Percentiles rank a stretch among this genome's conserved stretches.
Conservation (phyloP, 1,140 invertebrate species). For the Zaprionus davidi region DNA sequence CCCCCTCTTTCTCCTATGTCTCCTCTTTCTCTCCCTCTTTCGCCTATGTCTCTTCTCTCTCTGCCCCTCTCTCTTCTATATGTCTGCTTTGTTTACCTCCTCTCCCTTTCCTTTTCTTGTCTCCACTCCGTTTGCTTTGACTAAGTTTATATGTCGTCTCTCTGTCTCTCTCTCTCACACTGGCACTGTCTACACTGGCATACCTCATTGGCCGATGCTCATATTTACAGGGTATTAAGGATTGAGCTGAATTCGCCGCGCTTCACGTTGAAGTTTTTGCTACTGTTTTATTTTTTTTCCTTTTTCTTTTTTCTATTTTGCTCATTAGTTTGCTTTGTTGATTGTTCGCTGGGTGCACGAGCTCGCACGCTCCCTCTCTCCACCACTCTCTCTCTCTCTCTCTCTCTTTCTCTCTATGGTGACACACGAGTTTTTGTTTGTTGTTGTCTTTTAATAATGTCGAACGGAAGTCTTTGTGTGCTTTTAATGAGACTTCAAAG, state of each 20-base stretch:
- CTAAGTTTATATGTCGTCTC: not conserved
- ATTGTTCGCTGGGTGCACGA: conserved; percentile 7
- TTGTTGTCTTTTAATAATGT: conserved; percentile 27
- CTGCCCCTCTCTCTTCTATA: too few relatives aligned
- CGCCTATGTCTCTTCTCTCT: too few relatives aligned
- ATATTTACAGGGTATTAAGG: conserved; percentile 10
- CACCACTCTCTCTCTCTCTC: not conserved
- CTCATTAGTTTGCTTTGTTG: conserved; percentile 42
- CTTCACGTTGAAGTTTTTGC: not conserved
- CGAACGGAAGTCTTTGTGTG: conserved; percentile 50
- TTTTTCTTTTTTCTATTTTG: conserved; percentile 11
- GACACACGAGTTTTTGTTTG: conserved; percentile 24
- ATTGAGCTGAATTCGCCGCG: conserved; percentile 14
- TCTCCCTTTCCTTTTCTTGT: too few relatives aligned
- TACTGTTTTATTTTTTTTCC: not conserved
- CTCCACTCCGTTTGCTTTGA: too few relatives aligned
- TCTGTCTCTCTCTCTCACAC: not conserved
- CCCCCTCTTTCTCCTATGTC: too few relatives aligned
- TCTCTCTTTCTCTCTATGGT: conserved; percentile 10
- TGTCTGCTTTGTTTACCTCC: too few relatives aligned
- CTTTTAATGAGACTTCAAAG: conserved; percentile 42
- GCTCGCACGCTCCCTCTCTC: not conserved
- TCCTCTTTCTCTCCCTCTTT: too few relatives aligned
- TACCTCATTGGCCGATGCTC: not conserved
- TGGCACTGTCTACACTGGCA: not conserved